These are phyloP conservation scores for Agrypnia vestita DNA, from an alignment of 1,140 invertebrate genomes.

Conservation along the genomic window DNA sequence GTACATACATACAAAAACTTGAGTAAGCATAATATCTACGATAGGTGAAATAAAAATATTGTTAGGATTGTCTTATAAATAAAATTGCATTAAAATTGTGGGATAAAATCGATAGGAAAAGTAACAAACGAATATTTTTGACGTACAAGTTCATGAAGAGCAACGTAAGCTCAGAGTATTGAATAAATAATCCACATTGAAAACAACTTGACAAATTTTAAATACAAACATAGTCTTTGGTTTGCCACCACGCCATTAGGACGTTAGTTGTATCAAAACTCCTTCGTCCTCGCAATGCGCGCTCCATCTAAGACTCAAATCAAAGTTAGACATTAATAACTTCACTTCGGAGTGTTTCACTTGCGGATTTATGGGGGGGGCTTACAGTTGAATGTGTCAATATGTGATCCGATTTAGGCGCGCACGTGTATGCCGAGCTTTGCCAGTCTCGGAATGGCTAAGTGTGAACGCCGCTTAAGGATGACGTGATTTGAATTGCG, in stretches of 20 bases:
- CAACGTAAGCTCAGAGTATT: too few relatives aligned
- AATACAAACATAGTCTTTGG: too few relatives aligned
- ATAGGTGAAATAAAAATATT: too few relatives aligned
- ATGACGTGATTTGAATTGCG: slow-evolving; percentile 28
- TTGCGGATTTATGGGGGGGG: slow-evolving; percentile 42
- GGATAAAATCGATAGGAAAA: too few relatives aligned
- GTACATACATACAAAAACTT: too few relatives aligned
- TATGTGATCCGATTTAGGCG: slow-evolving; percentile 40
- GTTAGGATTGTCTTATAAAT: too few relatives aligned
- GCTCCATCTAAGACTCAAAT: slow-evolving; percentile 42
- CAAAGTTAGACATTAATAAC: slow-evolving; percentile 58
- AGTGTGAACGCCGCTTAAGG: slow-evolving; percentile 22
- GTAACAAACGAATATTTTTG: too few relatives aligned
- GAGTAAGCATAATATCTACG: too few relatives aligned
- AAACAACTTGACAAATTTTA: too few relatives aligned
- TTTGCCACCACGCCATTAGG: slow-evolving; percentile 33
- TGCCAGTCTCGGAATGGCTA: slow-evolving; percentile 3
- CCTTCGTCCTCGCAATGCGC: slow-evolving; percentile 40
- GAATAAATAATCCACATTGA: too few relatives aligned
- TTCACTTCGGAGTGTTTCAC: slow-evolving; percentile 35
- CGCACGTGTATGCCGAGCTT: slow-evolving; percentile 1
- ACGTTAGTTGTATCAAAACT: slow-evolving; percentile 34
- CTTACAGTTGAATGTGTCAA: slow-evolving; percentile 53
- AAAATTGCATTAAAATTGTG: too few relatives aligned
- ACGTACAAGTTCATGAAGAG: too few relatives aligned